Conservation (phyloP, 2,797 vertebrate genomes). For the Micromesistius poutassou region DNA sequence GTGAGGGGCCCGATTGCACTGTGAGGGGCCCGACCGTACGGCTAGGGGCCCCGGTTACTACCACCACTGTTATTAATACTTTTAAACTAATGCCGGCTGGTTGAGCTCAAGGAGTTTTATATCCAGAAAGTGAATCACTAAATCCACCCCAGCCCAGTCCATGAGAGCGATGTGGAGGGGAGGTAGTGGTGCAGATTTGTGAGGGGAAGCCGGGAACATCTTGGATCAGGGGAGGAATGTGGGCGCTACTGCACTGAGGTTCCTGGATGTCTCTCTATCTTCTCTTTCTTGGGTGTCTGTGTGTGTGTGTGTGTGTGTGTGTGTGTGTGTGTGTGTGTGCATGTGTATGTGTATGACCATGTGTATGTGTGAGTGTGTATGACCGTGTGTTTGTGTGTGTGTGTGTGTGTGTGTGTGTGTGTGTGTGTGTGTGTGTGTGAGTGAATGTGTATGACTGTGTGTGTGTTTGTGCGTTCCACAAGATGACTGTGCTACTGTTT, state of each 20-base stretch:
- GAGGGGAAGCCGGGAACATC: conserved; percentile 14
- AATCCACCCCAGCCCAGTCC: too few relatives aligned
- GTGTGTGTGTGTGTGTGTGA: conserved; percentile 10
- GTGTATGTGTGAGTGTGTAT: background rate
- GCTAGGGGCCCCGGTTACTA: too few relatives aligned
- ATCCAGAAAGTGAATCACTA: too few relatives aligned
- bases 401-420: conserved; percentile 2
- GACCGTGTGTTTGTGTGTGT: background rate
- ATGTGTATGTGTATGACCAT: background rate
- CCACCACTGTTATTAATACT: background rate
- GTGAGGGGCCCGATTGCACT: too few relatives aligned
- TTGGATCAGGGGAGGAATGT: conserved; percentile 51
- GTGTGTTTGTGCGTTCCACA: conserved; percentile 34
- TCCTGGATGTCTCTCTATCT: conserved; percentile 30
- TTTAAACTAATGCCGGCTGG: too few relatives aligned
- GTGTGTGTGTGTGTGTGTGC: background rate
- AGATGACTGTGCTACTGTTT: conserved; percentile 75
- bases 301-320: background rate
- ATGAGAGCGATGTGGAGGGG: too few relatives aligned
- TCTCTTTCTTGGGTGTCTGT: background rate
- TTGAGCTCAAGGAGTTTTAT: too few relatives aligned
- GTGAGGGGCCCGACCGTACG: too few relatives aligned
- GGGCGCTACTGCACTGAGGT: conserved; percentile 11
- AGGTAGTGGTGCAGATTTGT: background rate
- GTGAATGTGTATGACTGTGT: conserved; percentile 60